Conservation (phyloP, 1,140 invertebrate species). For the Drosophila bifasciata region DNA sequence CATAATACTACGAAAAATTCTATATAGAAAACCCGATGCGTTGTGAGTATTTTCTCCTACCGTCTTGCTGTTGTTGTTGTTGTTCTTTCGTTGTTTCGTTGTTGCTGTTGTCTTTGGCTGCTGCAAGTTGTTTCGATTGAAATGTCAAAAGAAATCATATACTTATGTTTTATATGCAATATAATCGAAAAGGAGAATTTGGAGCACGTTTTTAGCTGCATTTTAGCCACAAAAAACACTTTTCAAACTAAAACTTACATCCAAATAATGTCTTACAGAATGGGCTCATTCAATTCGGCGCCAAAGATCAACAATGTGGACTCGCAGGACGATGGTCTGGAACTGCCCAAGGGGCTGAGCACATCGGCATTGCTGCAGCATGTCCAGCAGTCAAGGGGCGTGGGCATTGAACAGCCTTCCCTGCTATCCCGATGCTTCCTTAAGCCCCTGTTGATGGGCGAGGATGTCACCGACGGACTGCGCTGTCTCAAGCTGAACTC, state of each 20-base stretch:
- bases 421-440: slow-evolving; percentile 72
- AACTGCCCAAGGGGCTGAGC: slow-evolving; percentile 85
- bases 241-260: neutral
- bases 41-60: slow-evolving; percentile 59
- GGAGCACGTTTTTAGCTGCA: slow-evolving; percentile 26
- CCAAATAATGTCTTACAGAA: slow-evolving; percentile 84
- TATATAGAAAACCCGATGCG: slow-evolving; percentile 69
- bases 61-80: slow-evolving; percentile 37
- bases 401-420: slow-evolving; percentile 54
- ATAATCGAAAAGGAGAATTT: slow-evolving; percentile 36
- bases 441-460: slow-evolving; percentile 44
- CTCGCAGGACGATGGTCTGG: slow-evolving; percentile 87
- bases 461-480: slow-evolving; percentile 79
- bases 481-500: slow-evolving; percentile 84
- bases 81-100: slow-evolving; percentile 22
- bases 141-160: slow-evolving; percentile 22
- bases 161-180: slow-evolving; percentile 18
- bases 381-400: slow-evolving; percentile 84
- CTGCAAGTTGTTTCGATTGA: slow-evolving; percentile 40
- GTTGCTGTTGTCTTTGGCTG: slow-evolving; percentile 35
- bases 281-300: slow-evolving; percentile 90
- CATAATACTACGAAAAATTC: slow-evolving; percentile 75
- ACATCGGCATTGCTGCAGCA: slow-evolving; percentile 85
- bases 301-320: slow-evolving; percentile 88
- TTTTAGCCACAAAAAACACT: neutral